Conservation (phyloP, 2,888 invertebrate genomes). For the Lasioglossum leucozonium region DNA sequence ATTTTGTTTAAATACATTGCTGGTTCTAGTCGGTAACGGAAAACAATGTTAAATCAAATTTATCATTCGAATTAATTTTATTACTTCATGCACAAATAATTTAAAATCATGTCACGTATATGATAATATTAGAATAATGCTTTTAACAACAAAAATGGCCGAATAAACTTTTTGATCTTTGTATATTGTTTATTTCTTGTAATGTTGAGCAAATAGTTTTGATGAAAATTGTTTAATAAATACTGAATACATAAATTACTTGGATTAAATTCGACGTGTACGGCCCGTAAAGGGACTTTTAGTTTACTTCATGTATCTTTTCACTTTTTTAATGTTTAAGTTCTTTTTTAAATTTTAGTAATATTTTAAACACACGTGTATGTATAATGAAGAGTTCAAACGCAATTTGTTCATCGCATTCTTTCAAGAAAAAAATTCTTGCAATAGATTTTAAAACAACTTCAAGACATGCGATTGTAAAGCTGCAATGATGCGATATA, state of each 20-base stretch:
- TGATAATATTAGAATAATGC: conserved; percentile 41
- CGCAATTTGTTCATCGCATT: conserved; percentile 14
- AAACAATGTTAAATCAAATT: conserved; percentile 44
- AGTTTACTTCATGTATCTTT: conserved; percentile 39
- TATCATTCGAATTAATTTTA: conserved; percentile 34
- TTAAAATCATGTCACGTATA: conserved; percentile 41
- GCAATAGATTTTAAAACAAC: conserved; percentile 21
- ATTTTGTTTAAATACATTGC: conserved; percentile 40
- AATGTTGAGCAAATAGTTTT: neutral
- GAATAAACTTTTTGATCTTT: conserved; percentile 58
- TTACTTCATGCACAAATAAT: conserved; percentile 40
- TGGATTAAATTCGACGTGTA: neutral
- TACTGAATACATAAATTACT: neutral
- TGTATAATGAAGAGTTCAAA: conserved; percentile 40
- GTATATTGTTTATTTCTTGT: conserved; percentile 29
- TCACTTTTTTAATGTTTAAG: conserved; percentile 35
- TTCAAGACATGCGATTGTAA: conserved; percentile 20
- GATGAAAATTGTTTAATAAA: conserved; percentile 16
- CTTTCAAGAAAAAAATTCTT: conserved; percentile 22
- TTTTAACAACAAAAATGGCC: conserved; percentile 51
- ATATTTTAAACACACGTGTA: conserved; percentile 1
- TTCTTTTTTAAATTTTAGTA: conserved; percentile 46
- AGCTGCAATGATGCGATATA: conserved; percentile 28
- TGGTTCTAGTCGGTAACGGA: conserved; percentile 56
- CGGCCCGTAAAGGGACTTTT: neutral